Evolutionary conservation across 37 sponge, comb jelly and placozoan species (phyloP), one percentile per base, ranked within the genome.

Genomic region (Tethya wilhelma): DNA sequence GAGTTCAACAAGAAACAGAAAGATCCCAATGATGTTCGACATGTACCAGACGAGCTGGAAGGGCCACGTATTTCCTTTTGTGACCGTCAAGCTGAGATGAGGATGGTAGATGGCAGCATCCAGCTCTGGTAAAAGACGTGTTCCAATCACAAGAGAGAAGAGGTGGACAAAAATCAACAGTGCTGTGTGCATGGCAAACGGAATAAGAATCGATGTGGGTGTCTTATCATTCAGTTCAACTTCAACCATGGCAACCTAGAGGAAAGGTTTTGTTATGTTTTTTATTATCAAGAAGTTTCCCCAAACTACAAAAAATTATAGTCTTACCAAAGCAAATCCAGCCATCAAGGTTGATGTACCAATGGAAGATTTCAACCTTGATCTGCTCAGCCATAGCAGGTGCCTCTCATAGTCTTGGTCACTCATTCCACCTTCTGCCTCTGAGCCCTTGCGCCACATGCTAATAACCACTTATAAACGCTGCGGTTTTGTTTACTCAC

Each of bases 211-310:
- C 19, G 58, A 71, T 38, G 68, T 7, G 19, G 80, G 77, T 4
- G 64, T 67, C 5, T 33, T 17, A 0, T 72, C 37, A 0, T 34
- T 45, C 14, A 88, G 30, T 26, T 92, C 93, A 0, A 79, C 80
- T 56, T 92, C 93, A 19, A 88, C 93, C 77, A 92, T 84, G 17
- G 89, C 91, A 44, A 91, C 91, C 91, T 91, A 33, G 0, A 66
- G 0, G 42, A 44, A 59, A 71, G 22, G 6, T 19, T 34, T 11
- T 4, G 38, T 29, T 26, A 40, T 60, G 29, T 26, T n/a, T n/a
- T n/a, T n/a, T n/a, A n/a, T n/a, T n/a, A n/a, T n/a, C n/a, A 19
- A 26, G 6, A 17, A 40, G 20, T 44, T 34, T 69, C 29, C 59
- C 1, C 34, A 38, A 12, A 25, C 6, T 78, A 22, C 11, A 4